Evolutionary conservation across 2,797 vertebrate species (phyloP).

Genomic region (Sebastes steindachneri): DNA sequence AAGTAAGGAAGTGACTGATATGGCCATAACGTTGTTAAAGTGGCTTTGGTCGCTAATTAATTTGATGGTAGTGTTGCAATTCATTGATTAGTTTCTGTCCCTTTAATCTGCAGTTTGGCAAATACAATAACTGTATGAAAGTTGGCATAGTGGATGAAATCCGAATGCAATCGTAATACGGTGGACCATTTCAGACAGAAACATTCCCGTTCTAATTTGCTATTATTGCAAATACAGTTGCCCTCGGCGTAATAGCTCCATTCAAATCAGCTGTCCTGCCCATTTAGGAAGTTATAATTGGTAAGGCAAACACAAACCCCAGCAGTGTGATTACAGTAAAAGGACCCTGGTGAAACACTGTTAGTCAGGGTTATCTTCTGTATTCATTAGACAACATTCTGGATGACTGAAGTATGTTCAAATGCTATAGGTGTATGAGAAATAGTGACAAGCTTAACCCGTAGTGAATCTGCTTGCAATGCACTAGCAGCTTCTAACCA

Average conservation of each 20-base stretch:
- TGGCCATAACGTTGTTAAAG: background rate
- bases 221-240: background rate
- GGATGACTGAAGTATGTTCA: background rate
- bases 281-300: background rate
- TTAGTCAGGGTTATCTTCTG: background rate
- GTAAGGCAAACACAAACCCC: background rate
- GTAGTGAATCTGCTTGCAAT: background rate
- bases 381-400: background rate
- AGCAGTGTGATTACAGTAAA: slow-evolving; percentile 1
- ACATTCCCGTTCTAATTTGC: background rate
- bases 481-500: background rate
- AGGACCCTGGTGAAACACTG: background rate
- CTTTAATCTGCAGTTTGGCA: background rate
- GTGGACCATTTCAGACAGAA: background rate
- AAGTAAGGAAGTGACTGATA: background rate
- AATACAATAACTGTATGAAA: background rate
- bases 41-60: background rate
- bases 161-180: background rate
- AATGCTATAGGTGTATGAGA: background rate
- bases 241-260: background rate
- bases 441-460: too few species aligned
- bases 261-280: background rate
- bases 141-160: background rate
- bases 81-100: background rate
- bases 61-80: background rate